Evolutionary conservation across 2,113 vertebrate species (phyloP), one percentile per base, ranked within the genome.

Genomic region (Geococcyx californianus): DNA sequence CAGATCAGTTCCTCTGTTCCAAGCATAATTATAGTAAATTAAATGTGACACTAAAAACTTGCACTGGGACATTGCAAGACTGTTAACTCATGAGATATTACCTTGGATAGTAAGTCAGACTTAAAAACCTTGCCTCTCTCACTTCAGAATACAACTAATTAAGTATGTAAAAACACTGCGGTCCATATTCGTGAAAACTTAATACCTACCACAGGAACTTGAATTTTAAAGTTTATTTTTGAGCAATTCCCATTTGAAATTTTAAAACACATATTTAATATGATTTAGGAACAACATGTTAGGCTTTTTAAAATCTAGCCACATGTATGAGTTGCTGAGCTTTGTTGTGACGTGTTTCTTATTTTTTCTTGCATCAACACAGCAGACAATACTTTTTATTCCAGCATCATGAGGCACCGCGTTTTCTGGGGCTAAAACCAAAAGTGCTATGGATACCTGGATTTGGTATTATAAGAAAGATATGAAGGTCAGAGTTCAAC

Each of bases 301-400:
- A 54, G 55, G n/a, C 21, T 80, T 33, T 52, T 59, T 1, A 82
- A 83, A 79, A 58, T 31, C 23, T 4, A 38, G 26, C 16, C 1
- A 0, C 42, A 47, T 1, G 1, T n/a, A 12, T 3, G 38, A 52
- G 40, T 36, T 55, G 4, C 26, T 55, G 75, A 26, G 55, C 9
- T 73, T 70, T 83, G 29, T 26, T 86, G 63, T 74, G 55, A 63
- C 26, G 11, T 24, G 11, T 26, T 69, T 42, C 63, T 55, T 44
- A 24, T 20, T 47, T 67, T 68, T 87, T 47, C 34, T 47, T 56
- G 49, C 77, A 63, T n/a, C 42, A 67, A 63, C 67, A 69, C 17
- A 66, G 55, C 31, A 66, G 40, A 51, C 8, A 16, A 59, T 38
- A 49, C 16, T 31, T 24, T 73, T 87, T 51, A 19, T 45, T 79